Evolutionary conservation across 2,113 vertebrate species (phyloP).

Genomic region (Odontophorus gujanensis): DNA sequence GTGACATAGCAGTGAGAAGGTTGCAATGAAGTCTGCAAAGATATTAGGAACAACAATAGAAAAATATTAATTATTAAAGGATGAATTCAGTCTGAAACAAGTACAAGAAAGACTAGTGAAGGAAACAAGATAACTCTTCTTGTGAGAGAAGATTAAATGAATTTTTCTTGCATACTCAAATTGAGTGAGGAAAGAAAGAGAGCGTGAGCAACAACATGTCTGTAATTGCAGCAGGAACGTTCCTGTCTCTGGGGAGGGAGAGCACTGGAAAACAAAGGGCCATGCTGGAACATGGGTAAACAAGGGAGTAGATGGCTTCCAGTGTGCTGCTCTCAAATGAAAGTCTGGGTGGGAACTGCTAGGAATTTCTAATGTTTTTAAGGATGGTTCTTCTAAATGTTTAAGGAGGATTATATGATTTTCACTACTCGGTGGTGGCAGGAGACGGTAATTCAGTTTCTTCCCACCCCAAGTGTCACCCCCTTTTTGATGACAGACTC

Average conservation of each 20-base stretch:
- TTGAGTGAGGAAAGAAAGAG: background rate
- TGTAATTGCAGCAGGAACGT: background rate
- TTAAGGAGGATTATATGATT: background rate
- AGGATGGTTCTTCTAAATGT: background rate
- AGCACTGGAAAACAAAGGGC: background rate
- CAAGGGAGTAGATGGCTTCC: background rate
- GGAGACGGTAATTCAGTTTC: background rate
- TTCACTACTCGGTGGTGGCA: background rate
- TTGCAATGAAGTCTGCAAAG: background rate
- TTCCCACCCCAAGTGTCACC: background rate
- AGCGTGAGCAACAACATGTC: accelerated
- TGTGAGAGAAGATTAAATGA: background rate
- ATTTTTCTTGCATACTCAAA: background rate
- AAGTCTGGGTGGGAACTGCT: background rate
- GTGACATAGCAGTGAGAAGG: background rate
- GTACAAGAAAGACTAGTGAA: background rate
- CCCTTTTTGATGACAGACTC: background rate
- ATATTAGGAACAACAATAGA: background rate
- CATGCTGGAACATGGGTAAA: background rate
- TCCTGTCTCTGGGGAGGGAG: accelerated
- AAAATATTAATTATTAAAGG: background rate
- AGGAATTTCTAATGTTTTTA: background rate
- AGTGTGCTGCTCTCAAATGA: background rate
- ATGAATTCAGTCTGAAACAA: background rate
- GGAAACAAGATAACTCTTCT: background rate